phyloP scores from a whole-genome alignment of 2,888 invertebrate species.

The Noctua fimbriata region DNA sequence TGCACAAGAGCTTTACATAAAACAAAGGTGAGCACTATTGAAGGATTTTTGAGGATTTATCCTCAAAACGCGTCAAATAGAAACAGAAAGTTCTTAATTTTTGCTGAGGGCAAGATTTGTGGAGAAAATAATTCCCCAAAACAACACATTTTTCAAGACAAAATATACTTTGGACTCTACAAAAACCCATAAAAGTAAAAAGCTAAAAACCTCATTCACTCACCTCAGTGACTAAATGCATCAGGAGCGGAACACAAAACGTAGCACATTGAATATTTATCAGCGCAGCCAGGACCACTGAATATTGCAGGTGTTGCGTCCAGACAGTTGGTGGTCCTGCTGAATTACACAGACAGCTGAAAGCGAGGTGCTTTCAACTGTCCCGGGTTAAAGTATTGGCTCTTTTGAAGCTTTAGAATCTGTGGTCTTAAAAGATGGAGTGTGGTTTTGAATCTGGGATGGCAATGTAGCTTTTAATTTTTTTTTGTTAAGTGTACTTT shows the following conservation, averaged over 20 bases:
- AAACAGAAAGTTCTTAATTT: neutral
- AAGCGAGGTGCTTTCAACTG: constrained; percentile 36
- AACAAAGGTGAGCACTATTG: neutral
- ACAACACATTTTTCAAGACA: neutral
- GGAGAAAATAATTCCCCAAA: neutral
- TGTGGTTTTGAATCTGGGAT: neutral
- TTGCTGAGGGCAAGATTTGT: neutral
- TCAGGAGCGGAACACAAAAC: constrained; percentile 44
- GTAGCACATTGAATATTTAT: constrained; percentile 60
- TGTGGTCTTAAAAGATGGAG: neutral
- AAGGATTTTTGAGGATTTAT: neutral
- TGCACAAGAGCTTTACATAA: neutral
- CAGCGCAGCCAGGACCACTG: constrained; percentile 37
- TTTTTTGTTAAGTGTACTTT: neutral
- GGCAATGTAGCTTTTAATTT: neutral
- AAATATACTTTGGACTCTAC: neutral
- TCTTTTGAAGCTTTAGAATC: constrained; percentile 30
- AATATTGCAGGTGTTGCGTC: constrained; percentile 56
- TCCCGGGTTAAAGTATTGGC: constrained; percentile 24
- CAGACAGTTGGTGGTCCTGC: constrained; percentile 14
- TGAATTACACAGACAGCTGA: constrained; percentile 48
- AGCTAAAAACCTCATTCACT: constrained; percentile 9
- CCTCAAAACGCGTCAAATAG: neutral
- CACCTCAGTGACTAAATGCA: constrained; percentile 47
- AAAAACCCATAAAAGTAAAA: neutral